These are phyloP conservation scores for Oriolus oriolus DNA, from an alignment of 2,113 vertebrate genomes.

Conservation along the genomic window DNA sequence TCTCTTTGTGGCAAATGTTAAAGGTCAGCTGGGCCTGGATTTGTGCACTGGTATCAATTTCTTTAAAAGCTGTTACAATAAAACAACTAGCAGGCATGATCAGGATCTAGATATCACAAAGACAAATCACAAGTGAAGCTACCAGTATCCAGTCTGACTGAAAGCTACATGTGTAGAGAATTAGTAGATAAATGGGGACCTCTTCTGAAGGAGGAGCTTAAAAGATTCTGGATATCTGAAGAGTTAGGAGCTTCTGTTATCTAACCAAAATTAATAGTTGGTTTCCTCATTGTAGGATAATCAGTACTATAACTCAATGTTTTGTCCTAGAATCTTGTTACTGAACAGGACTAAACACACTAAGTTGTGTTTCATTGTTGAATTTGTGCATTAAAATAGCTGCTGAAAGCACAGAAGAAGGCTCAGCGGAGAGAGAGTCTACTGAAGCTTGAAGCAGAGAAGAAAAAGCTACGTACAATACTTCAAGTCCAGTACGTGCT, in stretches of 20 bases:
- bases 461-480: conserved; percentile 79
- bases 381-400: conserved; percentile 64
- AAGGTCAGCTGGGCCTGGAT: neutral
- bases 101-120: neutral
- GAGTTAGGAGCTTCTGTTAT: neutral
- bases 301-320: neutral
- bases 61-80: neutral
- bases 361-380: neutral
- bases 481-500: conserved; percentile 90
- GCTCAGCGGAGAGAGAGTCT: conserved; percentile 79
- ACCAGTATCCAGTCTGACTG: neutral
- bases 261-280: neutral
- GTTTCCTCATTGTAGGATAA: neutral
- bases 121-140: neutral
- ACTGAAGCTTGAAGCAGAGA: conserved; percentile 79
- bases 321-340: neutral
- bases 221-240: neutral
- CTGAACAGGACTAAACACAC: neutral
- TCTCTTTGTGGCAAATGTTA: neutral
- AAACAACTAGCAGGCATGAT: neutral
- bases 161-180: neutral
- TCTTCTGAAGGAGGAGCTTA: neutral
- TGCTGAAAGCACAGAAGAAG: conserved; percentile 89
- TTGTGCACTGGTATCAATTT: neutral
- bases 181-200: neutral